phyloP scores from a whole-genome alignment of 2,797 vertebrate genomes.

The Amblyraja radiata region DNA sequence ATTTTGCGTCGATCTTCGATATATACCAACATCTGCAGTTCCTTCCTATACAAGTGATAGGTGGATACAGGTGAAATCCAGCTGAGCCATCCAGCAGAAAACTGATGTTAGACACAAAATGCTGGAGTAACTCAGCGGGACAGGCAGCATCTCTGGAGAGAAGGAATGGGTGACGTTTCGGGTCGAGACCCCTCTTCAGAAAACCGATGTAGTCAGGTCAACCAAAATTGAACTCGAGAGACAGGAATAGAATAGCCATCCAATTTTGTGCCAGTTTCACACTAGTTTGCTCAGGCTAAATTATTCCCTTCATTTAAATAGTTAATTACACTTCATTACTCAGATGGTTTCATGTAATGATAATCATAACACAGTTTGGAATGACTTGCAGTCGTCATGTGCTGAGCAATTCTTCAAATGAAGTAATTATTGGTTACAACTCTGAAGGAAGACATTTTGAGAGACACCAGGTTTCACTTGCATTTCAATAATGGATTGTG shows the following conservation, averaged over 20 bases:
- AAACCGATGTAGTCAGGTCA: not conserved
- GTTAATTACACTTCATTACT: not conserved
- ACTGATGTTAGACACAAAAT: too few relatives aligned
- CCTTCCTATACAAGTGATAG: too few relatives aligned
- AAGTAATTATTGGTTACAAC: not conserved
- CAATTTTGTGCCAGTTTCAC: not conserved
- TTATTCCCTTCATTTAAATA: not conserved
- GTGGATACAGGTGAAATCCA: too few relatives aligned
- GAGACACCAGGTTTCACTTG: not conserved
- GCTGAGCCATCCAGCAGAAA: too few relatives aligned
- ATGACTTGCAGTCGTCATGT: not conserved
- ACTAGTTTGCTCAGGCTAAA: not conserved
- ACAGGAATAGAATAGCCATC: not conserved
- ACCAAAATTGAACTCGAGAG: not conserved
- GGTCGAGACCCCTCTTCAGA: not conserved
- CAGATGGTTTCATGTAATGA: not conserved
- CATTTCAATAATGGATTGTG: not conserved
- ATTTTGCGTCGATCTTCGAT: too few relatives aligned
- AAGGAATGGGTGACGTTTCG: too few relatives aligned
- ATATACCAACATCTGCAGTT: too few relatives aligned
- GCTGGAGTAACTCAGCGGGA: too few relatives aligned
- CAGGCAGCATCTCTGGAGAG: too few relatives aligned
- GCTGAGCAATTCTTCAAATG: not conserved
- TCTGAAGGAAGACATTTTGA: not conserved
- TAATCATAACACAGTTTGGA: not conserved